phyloP scores from a whole-genome alignment of 2,797 vertebrate species.

The Tragelaphus oryx region DNA sequence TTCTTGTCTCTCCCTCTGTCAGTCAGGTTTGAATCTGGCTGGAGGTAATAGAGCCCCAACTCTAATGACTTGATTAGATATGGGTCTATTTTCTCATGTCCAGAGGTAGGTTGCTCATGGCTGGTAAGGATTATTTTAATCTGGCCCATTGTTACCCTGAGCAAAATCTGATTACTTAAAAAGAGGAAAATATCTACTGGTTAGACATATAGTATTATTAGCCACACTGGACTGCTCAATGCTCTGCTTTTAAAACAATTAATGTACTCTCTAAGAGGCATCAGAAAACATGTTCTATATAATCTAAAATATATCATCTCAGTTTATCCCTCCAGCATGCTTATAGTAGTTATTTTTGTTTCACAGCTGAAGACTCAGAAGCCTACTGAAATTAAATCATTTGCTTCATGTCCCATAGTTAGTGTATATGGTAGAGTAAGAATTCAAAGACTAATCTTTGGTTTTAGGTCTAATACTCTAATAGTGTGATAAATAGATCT shows the following conservation, averaged over 20 bases:
- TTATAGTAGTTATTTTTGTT: background rate
- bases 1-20: background rate
- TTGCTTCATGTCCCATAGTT: background rate
- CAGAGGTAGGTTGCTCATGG: background rate
- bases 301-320: background rate
- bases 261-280: background rate
- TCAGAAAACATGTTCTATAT: background rate
- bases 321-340: background rate
- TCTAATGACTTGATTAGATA: background rate
- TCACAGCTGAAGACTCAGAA: background rate
- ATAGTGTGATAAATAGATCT: background rate
- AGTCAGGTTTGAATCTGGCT: background rate
- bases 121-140: background rate
- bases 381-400: background rate
- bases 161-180: background rate
- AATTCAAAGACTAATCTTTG: background rate
- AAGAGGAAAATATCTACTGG: background rate
- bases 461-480: background rate
- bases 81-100: background rate
- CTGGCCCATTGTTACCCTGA: background rate
- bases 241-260: background rate
- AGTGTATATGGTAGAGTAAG: background rate
- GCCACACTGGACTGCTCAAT: background rate
- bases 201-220: background rate
- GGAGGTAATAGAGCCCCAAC: background rate